phyloP scores from a whole-genome alignment of 2,797 vertebrate species.

The Pipistrellus pygmaeus region DNA sequence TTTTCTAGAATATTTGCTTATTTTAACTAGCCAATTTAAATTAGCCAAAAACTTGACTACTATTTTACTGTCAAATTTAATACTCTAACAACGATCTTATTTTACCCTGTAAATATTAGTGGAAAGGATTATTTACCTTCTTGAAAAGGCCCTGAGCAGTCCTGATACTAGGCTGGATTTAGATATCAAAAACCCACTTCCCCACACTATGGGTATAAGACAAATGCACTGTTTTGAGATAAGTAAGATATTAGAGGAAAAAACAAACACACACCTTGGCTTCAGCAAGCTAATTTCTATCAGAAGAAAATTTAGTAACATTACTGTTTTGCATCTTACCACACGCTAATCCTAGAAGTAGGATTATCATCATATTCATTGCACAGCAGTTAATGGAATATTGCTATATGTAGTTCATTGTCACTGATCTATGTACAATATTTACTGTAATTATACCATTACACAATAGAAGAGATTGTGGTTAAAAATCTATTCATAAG shows the following conservation, averaged over 20 bases:
- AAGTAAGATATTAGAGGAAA: neutral
- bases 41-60: too few species aligned
- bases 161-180: too few species aligned
- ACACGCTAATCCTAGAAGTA: constrained; percentile 1
- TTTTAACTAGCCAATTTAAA: too few species aligned
- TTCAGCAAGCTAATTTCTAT: constrained; percentile 43
- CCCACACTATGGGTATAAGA: too few species aligned
- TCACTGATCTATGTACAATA: constrained; percentile 51
- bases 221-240: neutral
- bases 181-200: too few species aligned
- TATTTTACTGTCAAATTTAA: too few species aligned
- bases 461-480: constrained; percentile 16
- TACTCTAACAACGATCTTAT: too few species aligned
- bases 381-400: neutral
- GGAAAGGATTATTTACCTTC: too few species aligned
- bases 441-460: constrained; percentile 60
- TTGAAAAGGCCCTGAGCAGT: too few species aligned
- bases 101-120: too few species aligned
- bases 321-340: constrained; percentile 13
- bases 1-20: too few species aligned
- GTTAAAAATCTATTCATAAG: constrained; percentile 44
- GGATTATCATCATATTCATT: neutral
- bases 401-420: constrained; percentile 17
- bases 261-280: neutral
- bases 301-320: neutral